Conservation (phyloP, 2,113 vertebrate genomes). For the Podilymbus podiceps region DNA sequence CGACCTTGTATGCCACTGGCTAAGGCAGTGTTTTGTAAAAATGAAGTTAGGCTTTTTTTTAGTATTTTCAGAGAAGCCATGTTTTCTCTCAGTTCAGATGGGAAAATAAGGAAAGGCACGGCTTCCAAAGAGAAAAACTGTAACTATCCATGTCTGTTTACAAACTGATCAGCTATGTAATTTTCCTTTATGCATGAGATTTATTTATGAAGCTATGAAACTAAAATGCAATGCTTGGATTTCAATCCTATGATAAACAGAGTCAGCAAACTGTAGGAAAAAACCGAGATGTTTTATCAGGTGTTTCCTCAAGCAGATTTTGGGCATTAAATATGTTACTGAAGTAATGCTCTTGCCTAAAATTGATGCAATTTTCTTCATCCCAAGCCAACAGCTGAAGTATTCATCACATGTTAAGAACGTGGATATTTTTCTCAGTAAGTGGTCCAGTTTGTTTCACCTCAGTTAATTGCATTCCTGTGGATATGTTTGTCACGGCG, state of each 20-base stretch:
- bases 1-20: background rate
- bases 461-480: slow-evolving; percentile 8
- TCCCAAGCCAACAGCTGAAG: background rate
- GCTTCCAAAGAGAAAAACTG: background rate
- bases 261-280: background rate
- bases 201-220: background rate
- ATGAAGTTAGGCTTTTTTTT: background rate
- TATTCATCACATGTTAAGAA: background rate
- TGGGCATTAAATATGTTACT: background rate
- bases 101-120: background rate
- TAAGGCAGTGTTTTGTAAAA: background rate
- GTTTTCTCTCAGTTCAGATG: background rate
- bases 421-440: background rate
- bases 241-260: background rate
- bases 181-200: background rate
- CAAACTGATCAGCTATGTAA: background rate
- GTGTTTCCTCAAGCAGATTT: background rate
- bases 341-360: background rate
- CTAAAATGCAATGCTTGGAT: background rate
- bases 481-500: background rate
- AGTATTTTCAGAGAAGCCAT: background rate
- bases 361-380: background rate
- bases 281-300: background rate
- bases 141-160: background rate
- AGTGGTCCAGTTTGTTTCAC: slow-evolving; percentile 32